phyloP scores from a whole-genome alignment of 2,797 vertebrate species.

The Decapterus maruadsi region DNA sequence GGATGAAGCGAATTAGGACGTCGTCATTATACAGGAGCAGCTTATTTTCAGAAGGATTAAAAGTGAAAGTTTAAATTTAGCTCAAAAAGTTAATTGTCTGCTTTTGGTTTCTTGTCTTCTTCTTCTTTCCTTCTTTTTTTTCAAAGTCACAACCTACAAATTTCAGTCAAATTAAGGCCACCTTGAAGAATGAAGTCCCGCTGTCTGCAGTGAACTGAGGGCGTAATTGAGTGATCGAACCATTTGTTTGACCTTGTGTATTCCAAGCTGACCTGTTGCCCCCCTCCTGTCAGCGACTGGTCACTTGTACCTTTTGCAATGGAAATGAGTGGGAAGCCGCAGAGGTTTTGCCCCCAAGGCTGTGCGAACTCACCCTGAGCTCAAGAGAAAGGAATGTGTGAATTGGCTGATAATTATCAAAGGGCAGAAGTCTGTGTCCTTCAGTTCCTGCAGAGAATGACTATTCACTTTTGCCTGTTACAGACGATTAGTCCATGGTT shows the following conservation, averaged over 20 bases:
- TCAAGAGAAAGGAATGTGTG: conserved; percentile 70
- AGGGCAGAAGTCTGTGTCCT: conserved; percentile 49
- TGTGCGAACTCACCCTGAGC: conserved; percentile 39
- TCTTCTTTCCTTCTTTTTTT: too few relatives aligned
- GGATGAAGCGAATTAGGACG: not conserved
- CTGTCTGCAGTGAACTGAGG: conserved; percentile 3
- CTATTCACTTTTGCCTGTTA: conserved; percentile 27
- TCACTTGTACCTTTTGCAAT: conserved; percentile 60
- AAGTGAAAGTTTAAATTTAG: not conserved
- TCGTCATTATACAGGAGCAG: not conserved
- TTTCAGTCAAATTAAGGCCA: conserved; percentile 4
- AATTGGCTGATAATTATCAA: conserved; percentile 73
- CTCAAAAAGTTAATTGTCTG: not conserved
- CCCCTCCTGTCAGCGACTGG: conserved; percentile 2
- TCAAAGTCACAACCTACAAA: not conserved
- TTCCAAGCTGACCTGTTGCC: conserved; percentile 59
- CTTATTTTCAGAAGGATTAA: not conserved
- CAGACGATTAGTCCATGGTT: not conserved
- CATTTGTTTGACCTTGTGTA: conserved; percentile 65
- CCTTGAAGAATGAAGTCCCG: not conserved
- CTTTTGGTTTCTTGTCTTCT: not conserved
- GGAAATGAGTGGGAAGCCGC: conserved; percentile 63
- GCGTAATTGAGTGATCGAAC: conserved; percentile 14
- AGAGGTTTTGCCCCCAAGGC: conserved; percentile 36
- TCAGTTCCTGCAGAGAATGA: conserved; percentile 32